Evolutionary conservation across 2,888 invertebrate genomes (phyloP), one percentile per base, ranked within the genome.

Genomic region (Phania funesta): DNA sequence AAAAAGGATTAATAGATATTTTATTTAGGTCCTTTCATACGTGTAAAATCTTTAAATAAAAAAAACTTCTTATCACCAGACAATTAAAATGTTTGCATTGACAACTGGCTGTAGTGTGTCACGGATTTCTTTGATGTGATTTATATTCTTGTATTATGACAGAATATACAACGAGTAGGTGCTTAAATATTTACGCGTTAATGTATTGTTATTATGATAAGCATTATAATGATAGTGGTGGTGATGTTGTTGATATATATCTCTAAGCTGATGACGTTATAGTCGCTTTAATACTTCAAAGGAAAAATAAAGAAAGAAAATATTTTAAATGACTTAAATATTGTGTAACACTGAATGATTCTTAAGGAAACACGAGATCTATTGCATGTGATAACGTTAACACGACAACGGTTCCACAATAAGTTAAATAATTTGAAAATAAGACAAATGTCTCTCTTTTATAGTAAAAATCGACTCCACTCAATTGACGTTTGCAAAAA

Each of bases 11-110:
- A n/a, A n/a, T n/a, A n/a, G n/a, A n/a, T n/a, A n/a, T n/a, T n/a
- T n/a, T n/a, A n/a, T n/a, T n/a, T n/a, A n/a, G n/a, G n/a, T n/a
- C n/a, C n/a, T n/a, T n/a, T n/a, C n/a, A n/a, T n/a, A n/a, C n/a
- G n/a, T n/a, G n/a, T n/a, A n/a, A n/a, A n/a, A n/a, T n/a, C n/a
- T n/a, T n/a, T n/a, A n/a, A 52, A 20, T 54, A 62, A 3, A 32
- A 18, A 20, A 6, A 35, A 22, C 20, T 16, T 64, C 32, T 35
- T 16, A n/a, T 41, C 8, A 13, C 9, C 11, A 8, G 13, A 13
- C n/a, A 73, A 67, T 41, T 52, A 35, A 67, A 71, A 44, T 71
- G 76, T 80, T 80, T 80, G 60, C 70, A 50, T 58, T 80, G 46
- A 65, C 74, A 73, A 20, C 50, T 26, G 64, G 65, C 71, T 70